These are phyloP conservation scores for Chironomus striatipennis DNA, from an alignment of 1,140 invertebrate genomes.

Conservation along the genomic window DNA sequence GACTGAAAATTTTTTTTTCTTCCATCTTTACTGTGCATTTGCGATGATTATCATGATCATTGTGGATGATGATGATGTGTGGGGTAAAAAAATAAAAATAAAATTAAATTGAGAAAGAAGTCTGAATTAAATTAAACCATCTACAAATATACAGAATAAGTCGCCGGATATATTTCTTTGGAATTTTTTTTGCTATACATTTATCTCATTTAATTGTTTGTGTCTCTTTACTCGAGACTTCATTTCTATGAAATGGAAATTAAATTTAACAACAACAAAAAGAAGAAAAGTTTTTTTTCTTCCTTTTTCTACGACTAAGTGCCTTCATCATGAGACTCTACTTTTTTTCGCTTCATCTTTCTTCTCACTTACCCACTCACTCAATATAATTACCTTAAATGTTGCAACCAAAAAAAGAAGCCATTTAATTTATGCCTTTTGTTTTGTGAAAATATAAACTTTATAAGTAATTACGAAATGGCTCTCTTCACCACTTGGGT, in stretches of 20 bases:
- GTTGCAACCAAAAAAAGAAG: slow-evolving; percentile 3
- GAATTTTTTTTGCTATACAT: too few relatives aligned
- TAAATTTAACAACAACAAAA: background rate
- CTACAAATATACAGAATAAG: background rate
- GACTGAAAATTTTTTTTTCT: background rate
- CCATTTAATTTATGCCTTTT: slow-evolving; percentile 20
- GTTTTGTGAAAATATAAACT: slow-evolving; percentile 5
- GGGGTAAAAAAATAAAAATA: background rate
- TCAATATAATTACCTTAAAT: slow-evolving; percentile 23
- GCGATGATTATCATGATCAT: too few relatives aligned
- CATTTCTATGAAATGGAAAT: background rate
- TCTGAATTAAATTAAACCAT: slow-evolving; percentile 10
- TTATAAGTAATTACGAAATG: slow-evolving; percentile 23
- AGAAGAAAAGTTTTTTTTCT: background rate
- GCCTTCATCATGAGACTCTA: background rate
- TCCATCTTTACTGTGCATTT: background rate
- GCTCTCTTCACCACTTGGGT: background rate
- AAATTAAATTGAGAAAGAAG: background rate
- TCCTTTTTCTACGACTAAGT: too few relatives aligned
- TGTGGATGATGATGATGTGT: too few relatives aligned
- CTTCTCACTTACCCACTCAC: background rate
- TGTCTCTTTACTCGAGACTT: background rate
- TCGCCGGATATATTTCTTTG: background rate
- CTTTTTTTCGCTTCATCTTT: background rate
- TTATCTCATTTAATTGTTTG: too few relatives aligned